Percentiles rank a stretch among this genome's conserved stretches.
Conservation (phyloP, 1,140 invertebrate species). For the Penaeus japonicus region DNA sequence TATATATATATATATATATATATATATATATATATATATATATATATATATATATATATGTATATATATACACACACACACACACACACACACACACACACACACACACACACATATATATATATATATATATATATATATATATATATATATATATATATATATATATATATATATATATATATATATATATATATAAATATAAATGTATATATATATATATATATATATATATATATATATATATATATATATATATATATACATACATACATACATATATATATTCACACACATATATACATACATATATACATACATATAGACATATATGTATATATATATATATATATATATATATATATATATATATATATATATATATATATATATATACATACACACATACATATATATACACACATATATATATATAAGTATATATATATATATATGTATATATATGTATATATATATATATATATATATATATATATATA, state of each 20-base stretch:
- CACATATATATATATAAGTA: too few relatives aligned
- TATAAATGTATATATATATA: conserved; percentile 23
- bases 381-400: neutral
- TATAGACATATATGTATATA: neutral
- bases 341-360: neutral
- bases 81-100: neutral
- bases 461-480: too few relatives aligned
- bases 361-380: neutral
- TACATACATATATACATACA: neutral
- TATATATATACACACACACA: conserved; percentile 24
- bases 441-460: too few relatives aligned
- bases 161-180: neutral
- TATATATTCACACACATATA: neutral
- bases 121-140: neutral
- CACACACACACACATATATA: conserved; percentile 1
- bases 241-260: conserved; percentile 12
- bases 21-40: neutral
- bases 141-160: conserved; percentile 14
- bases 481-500: too few relatives aligned
- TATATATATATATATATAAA: neutral
- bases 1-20: conserved; percentile 17
- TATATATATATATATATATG: conserved; percentile 17
- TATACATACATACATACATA: neutral
- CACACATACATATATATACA: too few relatives aligned
- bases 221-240: conserved; percentile 37